Evolutionary conservation across 2,113 vertebrate species (phyloP), one percentile per base, ranked within the genome.

Genomic region (Gadus macrocephalus): DNA sequence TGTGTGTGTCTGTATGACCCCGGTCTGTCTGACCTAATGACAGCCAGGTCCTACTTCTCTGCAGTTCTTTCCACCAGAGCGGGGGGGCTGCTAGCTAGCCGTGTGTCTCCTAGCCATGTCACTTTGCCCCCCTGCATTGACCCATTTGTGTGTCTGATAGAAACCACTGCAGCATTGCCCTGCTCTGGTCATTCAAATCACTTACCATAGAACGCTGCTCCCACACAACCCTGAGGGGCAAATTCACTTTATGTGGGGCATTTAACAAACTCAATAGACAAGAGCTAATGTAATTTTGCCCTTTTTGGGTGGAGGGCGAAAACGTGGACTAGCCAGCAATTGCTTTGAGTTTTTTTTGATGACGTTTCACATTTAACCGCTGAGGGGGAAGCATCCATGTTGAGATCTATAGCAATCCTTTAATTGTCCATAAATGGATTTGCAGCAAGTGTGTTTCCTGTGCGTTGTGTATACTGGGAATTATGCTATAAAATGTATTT

Each of bases 201-300:
- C 85, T 89, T 90, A 89, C 31, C 89, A 89, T 90, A 85, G 87
- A 86, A 84, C 79, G 75, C 85, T 89, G 67, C 83, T 14, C 78
- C 85, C 82, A 73, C 72, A 42, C 81, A 82, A 90, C 86, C 87
- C 84, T 84, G 75, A 72, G 85, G 89, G 87, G 82, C 69, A 85
- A 88, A 87, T 86, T 87, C 81, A 86, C 78, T 89, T 88, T 86
- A 89, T 90, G 81, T 88, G 86, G 87, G 85, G 80, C 89, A 88
- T 92, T 91, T 90, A 90, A 83, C 87, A 87, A 87, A 88, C 85
- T 87, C 88, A 85, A 89, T 91, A 90, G 82, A 86, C 84, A 78
- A 81, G 76, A 76, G 78, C 78, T 86, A 83, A 90, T 90, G 86
- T 76, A 82, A 82, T 89, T 88, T 87, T 82, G 78, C 83, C 81